phyloP scores from a whole-genome alignment of 2,113 vertebrate species.

The Paramisgurnus dabryanus region DNA sequence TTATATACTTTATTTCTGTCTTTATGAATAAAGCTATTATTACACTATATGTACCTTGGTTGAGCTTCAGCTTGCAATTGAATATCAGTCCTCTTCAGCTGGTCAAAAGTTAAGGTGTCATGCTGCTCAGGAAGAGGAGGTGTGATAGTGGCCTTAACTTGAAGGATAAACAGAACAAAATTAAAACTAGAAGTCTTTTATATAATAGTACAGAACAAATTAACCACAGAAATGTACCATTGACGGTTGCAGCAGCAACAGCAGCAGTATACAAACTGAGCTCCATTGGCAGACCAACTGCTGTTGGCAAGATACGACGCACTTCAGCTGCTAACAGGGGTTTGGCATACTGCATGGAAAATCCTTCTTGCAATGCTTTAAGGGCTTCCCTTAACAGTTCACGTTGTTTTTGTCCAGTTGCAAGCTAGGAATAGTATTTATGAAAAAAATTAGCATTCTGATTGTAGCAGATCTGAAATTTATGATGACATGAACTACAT shows the following conservation, averaged over 20 bases:
- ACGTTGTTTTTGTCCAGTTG: conserved; percentile 41
- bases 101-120: conserved; percentile 57
- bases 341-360: conserved; percentile 62
- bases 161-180: not conserved
- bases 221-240: conserved; percentile 60
- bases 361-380: conserved; percentile 62
- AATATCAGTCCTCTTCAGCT: conserved; percentile 65
- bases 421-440: conserved; percentile 55
- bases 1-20: too few relatives aligned
- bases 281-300: conserved; percentile 78
- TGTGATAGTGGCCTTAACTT: conserved; percentile 61
- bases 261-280: conserved; percentile 69
- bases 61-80: conserved; percentile 64
- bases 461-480: not conserved
- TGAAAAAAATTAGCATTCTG: not conserved
- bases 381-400: conserved; percentile 41
- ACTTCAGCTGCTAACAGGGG: conserved; percentile 72
- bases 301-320: conserved; percentile 72
- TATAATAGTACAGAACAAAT: not conserved
- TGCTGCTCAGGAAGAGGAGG: conserved; percentile 64
- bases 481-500: not conserved
- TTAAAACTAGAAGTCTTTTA: not conserved
- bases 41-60: conserved; percentile 63
- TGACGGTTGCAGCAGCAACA: conserved; percentile 62
- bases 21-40: conserved; percentile 51